Base-by-base conservation (phyloP, 1,140 invertebrate species). In the Trigoniulus corallinus region DNA sequence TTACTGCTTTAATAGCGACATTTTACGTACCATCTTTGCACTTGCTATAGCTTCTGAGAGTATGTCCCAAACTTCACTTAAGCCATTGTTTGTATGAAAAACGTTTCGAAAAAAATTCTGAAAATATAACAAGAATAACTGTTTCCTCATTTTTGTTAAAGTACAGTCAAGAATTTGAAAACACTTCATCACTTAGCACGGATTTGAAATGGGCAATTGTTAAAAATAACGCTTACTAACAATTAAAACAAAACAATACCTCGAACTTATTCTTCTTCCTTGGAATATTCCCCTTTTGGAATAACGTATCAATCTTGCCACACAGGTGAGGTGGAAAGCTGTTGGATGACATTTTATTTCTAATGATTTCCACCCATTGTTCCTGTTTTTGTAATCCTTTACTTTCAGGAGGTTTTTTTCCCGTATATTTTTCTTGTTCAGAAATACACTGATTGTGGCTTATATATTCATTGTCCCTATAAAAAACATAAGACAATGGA, bases 351-450 rank as follows among this genome's bases (percentile, higher is more conserved):
- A 91, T 66, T 1, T 88, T 78, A 42, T 75, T 72, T 41, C 82
- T 76, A 15, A 95, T 73, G 64, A 87, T 79, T 58, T 86, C 78
- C 37, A 87, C 73, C 91, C 91, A 96, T 52, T 75, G 73, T 61
- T 82, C 77, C 67, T 96, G 92, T 63, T 94, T 95, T 34, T 75
- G 75, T 64, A 89, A 86, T 23, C 87, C 88, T 69, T 93, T 91
- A 61, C 89, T 87, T 40, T 75, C 70, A 39, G 66, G 66, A 45
- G 74, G 61, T 69, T 82, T 78, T 67, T 84, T 82, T 13, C 79
- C 88, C 26, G 84, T 81, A 62, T 95, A 96, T 57, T 88, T 80
- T 67, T 95, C 78, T 40, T 84, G 79, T 72, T 96, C 92, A 2
- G 80, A 82, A 39, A 95, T 76, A 68, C 92, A 96, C 70, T 89